Evolutionary conservation across 2,797 vertebrate genomes (phyloP), one percentile per base, ranked within the genome.

Genomic region (Pangasius sanitwongsei): DNA sequence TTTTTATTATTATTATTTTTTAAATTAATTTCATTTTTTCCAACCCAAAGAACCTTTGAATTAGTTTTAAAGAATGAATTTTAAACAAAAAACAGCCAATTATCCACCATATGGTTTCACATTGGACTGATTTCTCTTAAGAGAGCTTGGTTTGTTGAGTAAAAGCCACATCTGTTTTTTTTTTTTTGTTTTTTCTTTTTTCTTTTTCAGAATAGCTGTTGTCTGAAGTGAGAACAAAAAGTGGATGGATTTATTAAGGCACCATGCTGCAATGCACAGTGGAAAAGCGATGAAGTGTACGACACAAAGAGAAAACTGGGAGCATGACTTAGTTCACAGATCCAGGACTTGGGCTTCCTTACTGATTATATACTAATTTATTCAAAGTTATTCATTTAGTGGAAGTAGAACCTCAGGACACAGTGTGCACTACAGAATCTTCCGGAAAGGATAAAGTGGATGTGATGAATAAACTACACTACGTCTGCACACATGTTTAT

Each of bases 381-480:
- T 80, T 50, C 28, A 37, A 37, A 23, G 41, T 57, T 5, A 55
- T 13, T 7, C 9, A 65, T 37, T 34, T 23, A 20, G 81, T 65
- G n/a, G 37, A 48, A 9, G 81, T 23, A 65, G 59, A 61, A 13
- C 25, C 53, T 48, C 3, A 16, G 9, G 61, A 11, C 15, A 57
- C 63, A 44, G 1, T 20, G 44, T 7, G 31, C 20, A 72, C 65
- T 70, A 16, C 15, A n/a, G 44, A 67, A 81, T 81, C 31, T 57
- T 82, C 44, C 9, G 20, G 20, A 70, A 80, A 3, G 48, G 59
- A 77, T 85, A 28, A 57, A 61, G 55, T 70, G 69, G 57, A 72
- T 48, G 8, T 86, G 61, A 34, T 86, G 25, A 75, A 91, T 89
- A 91, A 25, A 7, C 34, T 63, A 41, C 63, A 28, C 91, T 92